Percentiles rank a stretch among this genome's conserved stretches.
Evolutionary conservation across 37 sponge, comb jelly and placozoan species (phyloP).

Genomic region (Cliona cf. orientalis): DNA sequence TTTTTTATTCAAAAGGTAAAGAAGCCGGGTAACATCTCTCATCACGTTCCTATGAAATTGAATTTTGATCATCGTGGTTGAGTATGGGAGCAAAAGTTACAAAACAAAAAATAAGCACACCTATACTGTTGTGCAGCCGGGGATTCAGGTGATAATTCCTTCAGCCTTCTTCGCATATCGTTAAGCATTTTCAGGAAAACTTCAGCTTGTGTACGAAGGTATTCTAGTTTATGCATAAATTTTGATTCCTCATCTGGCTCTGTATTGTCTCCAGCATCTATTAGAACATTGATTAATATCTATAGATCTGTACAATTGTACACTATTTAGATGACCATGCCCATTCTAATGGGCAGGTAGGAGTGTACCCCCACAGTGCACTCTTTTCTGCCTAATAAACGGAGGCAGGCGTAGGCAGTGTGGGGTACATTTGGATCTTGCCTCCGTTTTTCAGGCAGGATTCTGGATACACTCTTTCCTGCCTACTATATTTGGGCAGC

Average conservation of each 20-base stretch:
- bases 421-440: too few species aligned
- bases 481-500: too few species aligned
- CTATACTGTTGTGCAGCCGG: constrained; percentile 70
- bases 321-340: neutral
- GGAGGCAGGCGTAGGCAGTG: too few species aligned
- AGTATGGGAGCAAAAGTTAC: neutral
- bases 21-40: constrained; percentile 84
- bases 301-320: neutral
- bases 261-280: constrained; percentile 11
- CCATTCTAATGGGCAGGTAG: neutral
- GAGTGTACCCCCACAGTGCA: too few species aligned
- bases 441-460: too few species aligned
- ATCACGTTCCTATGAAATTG: constrained; percentile 71
- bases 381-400: too few species aligned
- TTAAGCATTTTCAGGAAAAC: constrained; percentile 83
- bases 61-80: neutral
- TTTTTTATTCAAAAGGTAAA: constrained; percentile 91
- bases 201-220: constrained; percentile 68
- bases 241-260: constrained; percentile 55
- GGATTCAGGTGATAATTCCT: constrained; percentile 73
- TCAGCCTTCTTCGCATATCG: constrained; percentile 89
- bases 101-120: constrained; percentile 17
- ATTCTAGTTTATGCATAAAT: constrained; percentile 65
- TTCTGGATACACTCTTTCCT: too few species aligned
- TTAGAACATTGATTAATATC: neutral